A percentile compares a stretch with the other conserved stretches of the same genome.
Evolutionary conservation across 2,113 vertebrate genomes (phyloP).

Genomic region (Zapus hudsonius): DNA sequence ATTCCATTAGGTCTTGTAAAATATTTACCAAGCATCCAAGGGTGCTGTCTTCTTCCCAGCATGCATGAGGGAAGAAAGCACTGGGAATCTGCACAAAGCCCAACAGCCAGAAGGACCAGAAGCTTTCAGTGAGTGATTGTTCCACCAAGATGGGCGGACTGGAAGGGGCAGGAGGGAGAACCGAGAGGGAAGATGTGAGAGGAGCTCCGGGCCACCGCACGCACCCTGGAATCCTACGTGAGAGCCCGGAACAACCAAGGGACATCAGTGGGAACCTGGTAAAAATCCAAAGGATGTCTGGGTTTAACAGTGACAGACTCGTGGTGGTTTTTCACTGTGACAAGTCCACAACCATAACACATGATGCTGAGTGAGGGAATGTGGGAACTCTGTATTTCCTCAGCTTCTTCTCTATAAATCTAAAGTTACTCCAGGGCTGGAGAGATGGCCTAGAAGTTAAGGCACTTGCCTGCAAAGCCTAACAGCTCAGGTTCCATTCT

Average conservation of each 20-base stretch:
- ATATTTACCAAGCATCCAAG: constrained; percentile 53
- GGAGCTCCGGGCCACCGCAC: background rate
- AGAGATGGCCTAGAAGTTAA: too few species aligned
- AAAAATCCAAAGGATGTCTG: background rate
- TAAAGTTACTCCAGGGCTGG: too few species aligned
- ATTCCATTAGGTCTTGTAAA: constrained; percentile 77
- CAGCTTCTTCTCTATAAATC: background rate
- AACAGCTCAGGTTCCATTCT: too few species aligned
- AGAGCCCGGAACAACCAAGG: background rate
- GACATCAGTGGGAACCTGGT: background rate
- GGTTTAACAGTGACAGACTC: accelerated
- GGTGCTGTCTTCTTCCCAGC: background rate
- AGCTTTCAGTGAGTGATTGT: background rate
- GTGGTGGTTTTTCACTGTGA: background rate
- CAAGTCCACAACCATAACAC: accelerated
- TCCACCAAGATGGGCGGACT: background rate
- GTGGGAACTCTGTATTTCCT: background rate
- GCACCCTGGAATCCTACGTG: accelerated
- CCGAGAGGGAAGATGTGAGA: accelerated
- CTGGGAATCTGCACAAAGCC: background rate
- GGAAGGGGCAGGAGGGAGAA: background rate
- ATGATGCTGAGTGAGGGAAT: background rate
- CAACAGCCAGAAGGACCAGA: background rate
- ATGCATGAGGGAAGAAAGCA: background rate
- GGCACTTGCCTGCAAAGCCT: too few species aligned